Evolutionary conservation across 2,113 vertebrate genomes (phyloP).

Genomic region (Oriolus oriolus): DNA sequence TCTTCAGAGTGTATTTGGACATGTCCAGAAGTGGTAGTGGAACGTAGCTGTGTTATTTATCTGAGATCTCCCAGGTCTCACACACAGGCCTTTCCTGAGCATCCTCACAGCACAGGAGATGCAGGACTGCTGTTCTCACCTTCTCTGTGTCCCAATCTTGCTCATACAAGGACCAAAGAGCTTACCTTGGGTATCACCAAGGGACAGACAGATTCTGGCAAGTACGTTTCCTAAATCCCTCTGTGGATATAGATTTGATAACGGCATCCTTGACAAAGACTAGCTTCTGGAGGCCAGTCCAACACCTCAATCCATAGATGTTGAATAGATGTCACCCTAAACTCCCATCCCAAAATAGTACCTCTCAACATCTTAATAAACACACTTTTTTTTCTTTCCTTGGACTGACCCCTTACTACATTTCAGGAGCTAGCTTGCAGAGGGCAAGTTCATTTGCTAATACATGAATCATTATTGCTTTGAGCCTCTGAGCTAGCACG

Average conservation of each 20-base stretch:
- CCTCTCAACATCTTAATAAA: not conserved
- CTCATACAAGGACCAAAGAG: rapidly evolving
- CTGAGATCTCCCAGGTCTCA: not conserved
- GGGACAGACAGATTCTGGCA: not conserved
- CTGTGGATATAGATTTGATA: not conserved
- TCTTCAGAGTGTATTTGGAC: not conserved
- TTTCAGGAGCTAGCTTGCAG: not conserved
- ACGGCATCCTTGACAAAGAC: not conserved
- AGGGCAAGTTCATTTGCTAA: conserved; percentile 60
- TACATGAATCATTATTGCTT: conserved; percentile 58
- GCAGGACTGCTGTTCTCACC: not conserved
- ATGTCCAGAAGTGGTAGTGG: not conserved
- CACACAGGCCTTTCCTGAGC: not conserved
- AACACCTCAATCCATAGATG: not conserved
- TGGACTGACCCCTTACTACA: not conserved
- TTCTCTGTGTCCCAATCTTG: not conserved
- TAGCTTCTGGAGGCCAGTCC: not conserved
- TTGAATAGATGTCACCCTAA: not conserved
- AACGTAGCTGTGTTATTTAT: not conserved
- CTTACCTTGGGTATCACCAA: not conserved
- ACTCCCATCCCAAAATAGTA: not conserved
- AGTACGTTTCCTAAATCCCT: not conserved
- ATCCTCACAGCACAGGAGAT: not conserved
- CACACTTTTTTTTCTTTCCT: not conserved
- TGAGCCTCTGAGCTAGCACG: conserved; percentile 44